Percentiles rank a stretch among this genome's conserved stretches.
These are phyloP conservation scores for Pyrocoelia pectoralis DNA, from an alignment of 2,888 invertebrate species.

Conservation along the genomic window DNA sequence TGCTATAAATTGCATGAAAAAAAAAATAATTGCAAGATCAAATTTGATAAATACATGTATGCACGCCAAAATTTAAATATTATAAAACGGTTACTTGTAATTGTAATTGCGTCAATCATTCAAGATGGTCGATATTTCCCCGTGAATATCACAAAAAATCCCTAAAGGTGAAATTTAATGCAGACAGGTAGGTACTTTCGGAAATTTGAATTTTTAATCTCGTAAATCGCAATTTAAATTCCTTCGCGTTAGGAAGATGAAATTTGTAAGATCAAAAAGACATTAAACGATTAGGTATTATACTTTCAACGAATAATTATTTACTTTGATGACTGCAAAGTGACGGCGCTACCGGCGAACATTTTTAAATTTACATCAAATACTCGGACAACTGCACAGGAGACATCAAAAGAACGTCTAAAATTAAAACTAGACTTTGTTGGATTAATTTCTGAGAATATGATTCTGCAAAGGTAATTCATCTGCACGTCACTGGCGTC, in stretches of 20 bases:
- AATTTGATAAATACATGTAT: constrained; percentile 49
- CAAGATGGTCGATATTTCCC: constrained; percentile 48
- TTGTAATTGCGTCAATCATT: constrained; percentile 52
- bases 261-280: constrained; percentile 20
- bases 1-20: constrained; percentile 51
- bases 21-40: constrained; percentile 46
- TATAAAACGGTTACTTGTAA: constrained; percentile 47
- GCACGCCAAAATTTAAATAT: constrained; percentile 53
- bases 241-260: background rate
- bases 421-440: constrained; percentile 59
- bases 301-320: constrained; percentile 29
- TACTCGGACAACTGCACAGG: constrained; percentile 44
- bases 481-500: constrained; percentile 39
- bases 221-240: constrained; percentile 5
- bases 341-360: constrained; percentile 29
- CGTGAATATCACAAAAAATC: constrained; percentile 18
- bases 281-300: no score
- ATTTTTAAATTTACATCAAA: constrained; percentile 37
- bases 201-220: constrained; percentile 14
- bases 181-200: constrained; percentile 12
- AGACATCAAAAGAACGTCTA: constrained; percentile 59
- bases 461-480: constrained; percentile 47
- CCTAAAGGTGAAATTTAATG: constrained; percentile 3
- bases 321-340: constrained; percentile 29
- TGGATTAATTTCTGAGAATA: constrained; percentile 61